Evolutionary conservation across 2,797 vertebrate genomes (phyloP).

Genomic region (Schizopygopsis pylzovi): DNA sequence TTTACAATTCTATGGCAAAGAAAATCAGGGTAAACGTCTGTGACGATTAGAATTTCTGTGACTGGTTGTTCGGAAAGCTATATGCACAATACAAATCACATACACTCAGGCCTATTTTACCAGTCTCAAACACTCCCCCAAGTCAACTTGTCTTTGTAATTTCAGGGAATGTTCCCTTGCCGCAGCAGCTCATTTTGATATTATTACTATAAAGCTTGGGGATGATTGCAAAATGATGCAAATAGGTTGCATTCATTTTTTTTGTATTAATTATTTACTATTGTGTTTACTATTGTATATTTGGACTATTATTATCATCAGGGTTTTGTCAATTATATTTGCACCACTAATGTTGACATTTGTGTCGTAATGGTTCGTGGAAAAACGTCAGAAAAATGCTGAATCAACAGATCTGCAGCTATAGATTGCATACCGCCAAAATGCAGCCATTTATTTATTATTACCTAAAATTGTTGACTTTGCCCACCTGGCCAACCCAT

Average conservation of each 20-base stretch:
- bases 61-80: slow-evolving; percentile 53
- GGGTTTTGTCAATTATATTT: not conserved
- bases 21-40: slow-evolving; percentile 81
- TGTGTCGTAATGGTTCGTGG: not conserved
- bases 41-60: slow-evolving; percentile 76
- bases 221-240: not conserved
- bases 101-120: slow-evolving; percentile 41
- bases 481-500: not conserved
- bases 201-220: not conserved
- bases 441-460: not conserved
- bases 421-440: not conserved
- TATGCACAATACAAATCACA: slow-evolving; percentile 47
- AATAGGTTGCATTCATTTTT: not conserved
- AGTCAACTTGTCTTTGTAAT: not conserved
- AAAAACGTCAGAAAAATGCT: not conserved
- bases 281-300: too few relatives aligned
- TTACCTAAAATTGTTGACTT: not conserved
- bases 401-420: not conserved
- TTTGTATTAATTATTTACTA: not conserved
- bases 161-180: not conserved
- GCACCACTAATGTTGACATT: not conserved
- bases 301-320: not conserved
- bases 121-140: slow-evolving; percentile 26
- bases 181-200: not conserved
- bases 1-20: slow-evolving; percentile 85